These are phyloP conservation scores for Apamea epomidion DNA, from an alignment of 2,888 invertebrate species.

Conservation along the genomic window DNA sequence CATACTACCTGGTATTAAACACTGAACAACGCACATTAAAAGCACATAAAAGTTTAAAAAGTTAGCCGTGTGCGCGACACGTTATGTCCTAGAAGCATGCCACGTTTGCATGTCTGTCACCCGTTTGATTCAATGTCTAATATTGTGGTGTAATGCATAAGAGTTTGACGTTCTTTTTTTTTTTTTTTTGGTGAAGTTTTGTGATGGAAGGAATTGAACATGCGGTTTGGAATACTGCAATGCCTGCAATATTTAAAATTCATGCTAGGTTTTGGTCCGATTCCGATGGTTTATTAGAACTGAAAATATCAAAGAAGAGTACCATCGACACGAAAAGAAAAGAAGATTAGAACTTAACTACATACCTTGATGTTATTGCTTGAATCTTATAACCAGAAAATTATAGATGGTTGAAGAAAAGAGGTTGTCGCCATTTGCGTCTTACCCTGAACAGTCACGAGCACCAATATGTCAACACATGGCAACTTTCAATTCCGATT, in stretches of 20 bases:
- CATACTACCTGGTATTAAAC: slow-evolving; percentile 42
- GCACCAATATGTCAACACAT: too few species aligned
- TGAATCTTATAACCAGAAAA: background rate
- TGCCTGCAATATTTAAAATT: slow-evolving; percentile 4
- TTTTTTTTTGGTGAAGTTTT: background rate
- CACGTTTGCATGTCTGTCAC: slow-evolving; percentile 82
- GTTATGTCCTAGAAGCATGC: slow-evolving; percentile 78
- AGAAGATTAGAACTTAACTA: background rate
- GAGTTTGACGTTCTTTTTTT: slow-evolving; percentile 15
- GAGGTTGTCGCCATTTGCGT: background rate
- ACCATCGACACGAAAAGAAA: too few species aligned
- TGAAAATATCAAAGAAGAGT: too few species aligned
- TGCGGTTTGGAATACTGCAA: slow-evolving; percentile 6
- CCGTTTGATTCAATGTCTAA: slow-evolving; percentile 77
- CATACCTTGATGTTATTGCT: background rate
- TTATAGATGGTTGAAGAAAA: background rate
- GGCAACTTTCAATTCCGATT: too few species aligned
- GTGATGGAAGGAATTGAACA: slow-evolving; percentile 10
- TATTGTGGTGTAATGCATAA: slow-evolving; percentile 68
- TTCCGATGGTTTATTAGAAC: too few species aligned
- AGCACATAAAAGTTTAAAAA: slow-evolving; percentile 67
- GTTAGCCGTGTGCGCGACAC: slow-evolving; percentile 57
- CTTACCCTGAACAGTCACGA: too few species aligned
- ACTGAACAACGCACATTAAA: slow-evolving; percentile 62
- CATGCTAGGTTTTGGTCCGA: too few species aligned